phyloP scores from a whole-genome alignment of 1,140 invertebrate genomes.

The Eueides isabella region DNA sequence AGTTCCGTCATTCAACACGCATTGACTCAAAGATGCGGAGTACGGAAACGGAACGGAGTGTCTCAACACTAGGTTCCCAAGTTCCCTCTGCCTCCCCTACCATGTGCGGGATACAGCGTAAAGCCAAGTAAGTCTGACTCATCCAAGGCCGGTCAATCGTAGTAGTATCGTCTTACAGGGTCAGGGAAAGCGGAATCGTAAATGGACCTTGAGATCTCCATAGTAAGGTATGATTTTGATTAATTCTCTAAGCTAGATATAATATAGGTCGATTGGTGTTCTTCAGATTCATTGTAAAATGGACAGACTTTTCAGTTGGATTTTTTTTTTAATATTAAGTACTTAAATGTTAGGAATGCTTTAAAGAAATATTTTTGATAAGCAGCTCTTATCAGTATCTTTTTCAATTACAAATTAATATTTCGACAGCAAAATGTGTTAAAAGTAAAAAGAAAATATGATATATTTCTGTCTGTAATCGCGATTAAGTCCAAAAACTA shows the following conservation, averaged over 20 bases:
- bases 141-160: slow-evolving; percentile 32
- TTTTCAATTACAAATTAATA: no score
- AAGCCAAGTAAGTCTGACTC: slow-evolving; percentile 21
- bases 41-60: background rate
- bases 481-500: no score
- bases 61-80: background rate
- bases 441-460: no score
- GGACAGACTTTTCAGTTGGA: background rate
- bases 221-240: slow-evolving; percentile 1
- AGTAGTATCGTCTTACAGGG: slow-evolving; percentile 25
- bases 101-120: background rate
- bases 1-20: no score
- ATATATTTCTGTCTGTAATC: no score
- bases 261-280: background rate
- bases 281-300: background rate
- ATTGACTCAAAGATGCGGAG: no score
- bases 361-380: background rate
- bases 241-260: background rate
- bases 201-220: background rate
- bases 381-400: background rate
- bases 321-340: background rate
- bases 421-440: background rate
- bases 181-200: background rate
- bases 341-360: background rate
- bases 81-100: no score